Conservation (phyloP, 1,140 invertebrate species). For the Drosophila yakuba region DNA sequence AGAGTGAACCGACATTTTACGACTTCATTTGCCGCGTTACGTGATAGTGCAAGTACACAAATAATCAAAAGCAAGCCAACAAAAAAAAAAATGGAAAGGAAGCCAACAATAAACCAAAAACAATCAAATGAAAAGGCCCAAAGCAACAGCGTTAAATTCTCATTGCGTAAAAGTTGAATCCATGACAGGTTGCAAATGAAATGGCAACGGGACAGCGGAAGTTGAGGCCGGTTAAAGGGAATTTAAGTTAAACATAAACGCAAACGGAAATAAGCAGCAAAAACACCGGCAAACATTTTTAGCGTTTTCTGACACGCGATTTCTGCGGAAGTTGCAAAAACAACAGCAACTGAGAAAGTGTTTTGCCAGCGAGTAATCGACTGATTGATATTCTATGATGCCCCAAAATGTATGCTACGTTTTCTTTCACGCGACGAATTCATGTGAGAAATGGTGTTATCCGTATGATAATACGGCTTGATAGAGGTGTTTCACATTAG, state of each 20-base stretch:
- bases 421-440: neutral
- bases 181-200: neutral
- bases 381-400: conserved; percentile 9
- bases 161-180: conserved; percentile 49
- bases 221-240: conserved; percentile 80
- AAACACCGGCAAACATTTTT: conserved; percentile 60
- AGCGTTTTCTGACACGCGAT: conserved; percentile 76
- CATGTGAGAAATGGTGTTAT: no score
- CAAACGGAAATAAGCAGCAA: conserved; percentile 75
- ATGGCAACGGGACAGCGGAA: conserved; percentile 33
- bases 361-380: conserved; percentile 14
- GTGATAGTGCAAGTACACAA: conserved; percentile 74
- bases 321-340: conserved; percentile 55
- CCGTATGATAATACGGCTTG: no score
- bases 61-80: conserved; percentile 64
- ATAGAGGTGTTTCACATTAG: no score
- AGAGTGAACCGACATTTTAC: conserved; percentile 57
- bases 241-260: conserved; percentile 82
- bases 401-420: no score
- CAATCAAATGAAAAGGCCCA: conserved; percentile 36
- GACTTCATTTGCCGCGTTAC: conserved; percentile 75
- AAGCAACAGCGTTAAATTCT: conserved; percentile 66
- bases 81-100: neutral
- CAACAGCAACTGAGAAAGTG: conserved; percentile 21
- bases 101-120: conserved; percentile 18